Conservation (phyloP, 2,797 vertebrate species). For the Muscicapa comitata region DNA sequence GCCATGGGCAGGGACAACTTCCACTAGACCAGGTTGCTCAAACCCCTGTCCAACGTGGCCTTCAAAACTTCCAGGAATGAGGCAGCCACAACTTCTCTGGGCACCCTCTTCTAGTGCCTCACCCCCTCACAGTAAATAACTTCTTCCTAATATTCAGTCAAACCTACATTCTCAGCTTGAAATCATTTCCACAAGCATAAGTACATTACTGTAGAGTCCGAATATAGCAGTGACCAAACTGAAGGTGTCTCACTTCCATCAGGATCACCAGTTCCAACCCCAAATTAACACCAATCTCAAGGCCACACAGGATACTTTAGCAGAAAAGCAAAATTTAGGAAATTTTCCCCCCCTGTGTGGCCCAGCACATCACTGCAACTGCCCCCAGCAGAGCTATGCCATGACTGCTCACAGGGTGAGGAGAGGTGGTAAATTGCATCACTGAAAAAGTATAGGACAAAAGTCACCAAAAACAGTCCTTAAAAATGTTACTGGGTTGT, state of each 20-base stretch:
- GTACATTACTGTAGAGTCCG: background rate
- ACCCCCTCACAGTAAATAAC: background rate
- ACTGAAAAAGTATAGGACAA: background rate
- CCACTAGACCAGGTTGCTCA: background rate
- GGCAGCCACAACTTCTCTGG: background rate
- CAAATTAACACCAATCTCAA: background rate
- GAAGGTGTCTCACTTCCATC: background rate
- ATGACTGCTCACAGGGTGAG: background rate
- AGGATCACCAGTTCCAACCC: background rate
- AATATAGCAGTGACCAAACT: background rate
- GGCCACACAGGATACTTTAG: background rate
- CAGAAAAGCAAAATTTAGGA: background rate
- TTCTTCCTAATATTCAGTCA: background rate
- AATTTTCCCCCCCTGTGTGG: background rate
- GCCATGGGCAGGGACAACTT: background rate
- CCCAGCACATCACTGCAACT: background rate
- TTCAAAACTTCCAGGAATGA: background rate
- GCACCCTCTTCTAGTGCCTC: background rate
- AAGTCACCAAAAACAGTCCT: background rate
- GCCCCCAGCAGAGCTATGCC: background rate
- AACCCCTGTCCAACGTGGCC: background rate
- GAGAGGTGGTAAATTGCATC: background rate
- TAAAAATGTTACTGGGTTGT: background rate
- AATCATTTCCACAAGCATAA: background rate
- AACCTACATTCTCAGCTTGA: background rate